phyloP scores from a whole-genome alignment of 2,797 vertebrate species.

The Pseudochirops cupreus region DNA sequence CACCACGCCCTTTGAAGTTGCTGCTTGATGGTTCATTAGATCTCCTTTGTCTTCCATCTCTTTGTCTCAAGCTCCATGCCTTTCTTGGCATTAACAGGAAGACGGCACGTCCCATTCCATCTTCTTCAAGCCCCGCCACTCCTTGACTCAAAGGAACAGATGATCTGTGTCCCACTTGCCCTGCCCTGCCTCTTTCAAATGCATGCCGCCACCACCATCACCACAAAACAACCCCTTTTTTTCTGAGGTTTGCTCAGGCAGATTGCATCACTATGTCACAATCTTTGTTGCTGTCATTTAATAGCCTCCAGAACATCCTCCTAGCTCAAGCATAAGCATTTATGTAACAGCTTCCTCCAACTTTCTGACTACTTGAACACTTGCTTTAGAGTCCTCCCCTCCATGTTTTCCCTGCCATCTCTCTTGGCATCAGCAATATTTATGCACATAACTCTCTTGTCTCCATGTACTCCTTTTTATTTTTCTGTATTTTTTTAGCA shows the following conservation, averaged over 20 bases:
- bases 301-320: background rate
- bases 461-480: background rate
- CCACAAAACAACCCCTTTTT: background rate
- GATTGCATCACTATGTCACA: background rate
- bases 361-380: background rate
- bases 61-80: background rate
- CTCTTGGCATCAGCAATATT: background rate
- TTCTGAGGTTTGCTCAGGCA: background rate
- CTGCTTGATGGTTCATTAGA: background rate
- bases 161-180: background rate
- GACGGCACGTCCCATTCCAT: background rate
- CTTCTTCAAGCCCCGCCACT: no score
- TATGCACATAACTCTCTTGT: background rate
- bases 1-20: background rate
- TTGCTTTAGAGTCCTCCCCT: background rate
- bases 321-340: background rate
- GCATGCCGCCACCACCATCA: background rate
- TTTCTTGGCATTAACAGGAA: background rate
- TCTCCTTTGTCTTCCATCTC: background rate
- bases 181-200: background rate
- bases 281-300: background rate
- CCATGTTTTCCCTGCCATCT: background rate
- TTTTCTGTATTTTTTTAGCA: background rate
- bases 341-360: background rate
- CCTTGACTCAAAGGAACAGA: background rate